phyloP scores from a whole-genome alignment of 2,113 vertebrate genomes.

The Leptobrachium ailaonicum region DNA sequence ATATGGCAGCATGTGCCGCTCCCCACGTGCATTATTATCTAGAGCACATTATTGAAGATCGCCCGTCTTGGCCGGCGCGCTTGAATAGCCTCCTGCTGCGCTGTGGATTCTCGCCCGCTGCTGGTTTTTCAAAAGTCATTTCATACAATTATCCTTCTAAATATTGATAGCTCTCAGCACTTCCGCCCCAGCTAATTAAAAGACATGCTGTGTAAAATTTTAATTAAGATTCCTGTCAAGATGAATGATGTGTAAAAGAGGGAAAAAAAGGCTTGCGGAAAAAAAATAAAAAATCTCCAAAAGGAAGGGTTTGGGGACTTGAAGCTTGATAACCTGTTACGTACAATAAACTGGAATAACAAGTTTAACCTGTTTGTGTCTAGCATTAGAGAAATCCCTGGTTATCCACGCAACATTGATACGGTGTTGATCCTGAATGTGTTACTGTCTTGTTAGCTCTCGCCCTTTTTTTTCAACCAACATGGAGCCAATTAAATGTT shows the following conservation, averaged over 20 bases:
- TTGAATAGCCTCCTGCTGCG: constrained; percentile 64
- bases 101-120: constrained; percentile 57
- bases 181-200: constrained; percentile 68
- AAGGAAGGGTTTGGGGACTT: background rate
- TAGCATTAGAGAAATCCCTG: too few species aligned
- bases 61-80: constrained; percentile 60
- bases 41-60: constrained; percentile 54
- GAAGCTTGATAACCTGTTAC: background rate
- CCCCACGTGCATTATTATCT: constrained; percentile 62
- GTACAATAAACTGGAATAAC: too few species aligned
- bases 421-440: too few species aligned
- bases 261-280: background rate
- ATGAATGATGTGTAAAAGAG: constrained; percentile 53
- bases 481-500: too few species aligned
- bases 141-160: constrained; percentile 64
- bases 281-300: background rate
- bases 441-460: too few species aligned
- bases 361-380: too few species aligned
- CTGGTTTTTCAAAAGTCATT: constrained; percentile 62
- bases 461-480: too few species aligned
- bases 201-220: constrained; percentile 69
- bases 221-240: constrained; percentile 71
- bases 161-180: constrained; percentile 70
- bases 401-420: too few species aligned
- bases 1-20: constrained; percentile 58